Conservation (phyloP, 2,113 vertebrate species). For the Mesembrinibis cayennensis region DNA sequence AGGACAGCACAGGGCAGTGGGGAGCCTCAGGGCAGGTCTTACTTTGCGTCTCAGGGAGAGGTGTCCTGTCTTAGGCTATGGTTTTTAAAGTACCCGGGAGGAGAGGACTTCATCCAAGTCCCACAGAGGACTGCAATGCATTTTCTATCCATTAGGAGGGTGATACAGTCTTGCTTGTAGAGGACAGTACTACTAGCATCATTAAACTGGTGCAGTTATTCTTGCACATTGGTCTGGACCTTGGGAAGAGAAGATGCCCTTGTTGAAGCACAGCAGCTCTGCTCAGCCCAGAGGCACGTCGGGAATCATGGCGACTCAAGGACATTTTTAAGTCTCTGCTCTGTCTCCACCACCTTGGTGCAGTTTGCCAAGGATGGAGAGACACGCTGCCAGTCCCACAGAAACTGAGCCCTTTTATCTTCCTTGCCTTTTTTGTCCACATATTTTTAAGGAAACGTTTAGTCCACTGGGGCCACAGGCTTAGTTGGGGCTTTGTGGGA, state of each 20-base stretch:
- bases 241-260: neutral
- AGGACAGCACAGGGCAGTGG: neutral
- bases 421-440: neutral
- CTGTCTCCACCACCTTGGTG: neutral
- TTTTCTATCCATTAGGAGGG: neutral
- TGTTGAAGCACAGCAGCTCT: neutral
- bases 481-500: neutral
- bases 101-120: neutral
- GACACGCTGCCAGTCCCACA: neutral
- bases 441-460: neutral
- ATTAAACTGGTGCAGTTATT: neutral
- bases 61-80: neutral
- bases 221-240: neutral
- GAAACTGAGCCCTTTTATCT: neutral
- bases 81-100: neutral
- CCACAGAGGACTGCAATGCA: neutral
- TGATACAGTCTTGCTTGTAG: neutral
- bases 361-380: neutral
- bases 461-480: neutral
- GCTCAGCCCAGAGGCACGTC: neutral
- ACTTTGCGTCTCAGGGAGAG: neutral
- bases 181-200: neutral
- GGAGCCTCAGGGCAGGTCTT: neutral
- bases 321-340: neutral
- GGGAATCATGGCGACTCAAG: neutral